Base-by-base conservation (phyloP, 2,888 invertebrate genomes). In the Candidula unifasciata region DNA sequence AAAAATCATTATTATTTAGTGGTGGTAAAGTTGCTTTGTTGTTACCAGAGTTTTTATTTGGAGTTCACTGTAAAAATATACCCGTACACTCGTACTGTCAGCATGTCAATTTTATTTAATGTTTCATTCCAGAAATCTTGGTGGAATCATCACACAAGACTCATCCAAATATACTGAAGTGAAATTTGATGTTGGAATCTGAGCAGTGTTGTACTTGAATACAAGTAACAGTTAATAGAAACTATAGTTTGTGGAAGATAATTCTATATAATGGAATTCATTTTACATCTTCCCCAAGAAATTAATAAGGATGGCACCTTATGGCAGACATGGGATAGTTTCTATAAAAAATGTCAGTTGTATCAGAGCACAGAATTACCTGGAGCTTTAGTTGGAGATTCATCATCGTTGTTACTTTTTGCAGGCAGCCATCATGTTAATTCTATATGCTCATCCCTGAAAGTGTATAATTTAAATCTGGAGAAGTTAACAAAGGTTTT, bases 391-490 rank as follows among this genome's bases (percentile, higher is more conserved):
- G n/a, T 71, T 24, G 5, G 52, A 44, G 69, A 54, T 54, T 33
- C 66, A 2, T 30, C 82, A 44, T 82, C 82, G 30, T 24, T 82
- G n/a, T 68, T 82, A 37, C 76, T 82, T 35, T 78, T 78, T 83
- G 83, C 83, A 52, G 83, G 54, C 27, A 77, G 30, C 21, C 69
- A 76, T 37, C 77, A 83, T 24, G 37, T 77, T 35, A 69, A 13
- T 33, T 68, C 66, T 18, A 69, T 83, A 16, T 68, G 66, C 54
- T n/a, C 66, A 10, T 52, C 78, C 3, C 30, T 77, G 78, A 82
- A 69, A 78, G 57, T 54, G 8, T 76, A 44, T 64, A 78, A 78
- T 27, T 44, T 83, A 66, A 57, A 77, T 57, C 33, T 57, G 21
- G 27, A 68, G 16, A 78, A 78, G 37, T 69, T 78, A 35, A 68